Evolutionary conservation across 2,888 invertebrate genomes (phyloP).

Genomic region (Nephrotoma guestfalica): DNA sequence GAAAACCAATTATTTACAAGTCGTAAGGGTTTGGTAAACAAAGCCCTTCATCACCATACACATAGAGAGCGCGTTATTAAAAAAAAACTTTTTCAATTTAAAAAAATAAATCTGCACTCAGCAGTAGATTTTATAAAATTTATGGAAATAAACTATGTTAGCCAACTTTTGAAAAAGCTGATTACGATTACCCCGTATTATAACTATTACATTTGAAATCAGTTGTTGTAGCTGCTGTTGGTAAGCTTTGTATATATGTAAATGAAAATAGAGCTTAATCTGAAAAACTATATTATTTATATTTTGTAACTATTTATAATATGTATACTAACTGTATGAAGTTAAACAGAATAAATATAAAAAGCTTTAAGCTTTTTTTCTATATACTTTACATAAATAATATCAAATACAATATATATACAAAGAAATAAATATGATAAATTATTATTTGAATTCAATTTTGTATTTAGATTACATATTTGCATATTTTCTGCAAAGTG

Average conservation of each 20-base stretch:
- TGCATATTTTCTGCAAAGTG: background rate
- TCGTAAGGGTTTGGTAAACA: no score
- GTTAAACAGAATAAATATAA: background rate
- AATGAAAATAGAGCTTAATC: background rate
- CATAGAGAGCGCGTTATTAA: no score
- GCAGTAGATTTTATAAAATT: no score
- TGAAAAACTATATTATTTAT: background rate
- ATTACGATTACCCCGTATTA: background rate
- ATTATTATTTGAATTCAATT: background rate
- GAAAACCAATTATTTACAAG: no score
- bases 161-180: no score
- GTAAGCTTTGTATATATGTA: background rate
- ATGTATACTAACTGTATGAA: background rate
- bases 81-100: no score
- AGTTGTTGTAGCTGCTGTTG: background rate
- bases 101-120: no score
- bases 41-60: no score
- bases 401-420: background rate
- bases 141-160: no score
- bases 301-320: background rate
- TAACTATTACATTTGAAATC: background rate
- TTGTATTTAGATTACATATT: background rate
- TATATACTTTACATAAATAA: no score
- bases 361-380: background rate
- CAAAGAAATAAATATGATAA: background rate